Base-by-base conservation (phyloP, 2,888 invertebrate species). In the Leptopterna dolabrata region DNA sequence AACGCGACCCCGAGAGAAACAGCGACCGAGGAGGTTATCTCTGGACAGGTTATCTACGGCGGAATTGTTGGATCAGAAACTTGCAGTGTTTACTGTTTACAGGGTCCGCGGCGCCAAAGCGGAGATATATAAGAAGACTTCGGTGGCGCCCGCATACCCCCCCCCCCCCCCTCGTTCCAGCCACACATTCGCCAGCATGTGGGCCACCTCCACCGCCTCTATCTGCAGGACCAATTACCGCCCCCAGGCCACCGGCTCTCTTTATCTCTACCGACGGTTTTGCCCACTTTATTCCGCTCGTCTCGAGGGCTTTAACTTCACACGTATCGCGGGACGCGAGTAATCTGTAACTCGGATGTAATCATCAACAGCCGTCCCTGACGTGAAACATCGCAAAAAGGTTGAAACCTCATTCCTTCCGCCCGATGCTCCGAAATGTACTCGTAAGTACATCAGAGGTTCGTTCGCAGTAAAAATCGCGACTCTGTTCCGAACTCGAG, bases 181-280 rank as follows among this genome's bases (percentile, higher is more conserved):
- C 63, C 63, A 63, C 63, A 63, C 63, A 63, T 63, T 63, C 63
- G 63, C 63, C 63, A 63, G 63, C 63, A 63, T 63, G 63, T 63
- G 63, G 63, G 63, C 63, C 63, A 63, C 63, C 63, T 4, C 63
- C 63, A 2, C 63, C 19, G 19, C 63, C 9, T 63, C 63, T 63
- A 63, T 63, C 63, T 63, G 24, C 24, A 63, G 19, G 63, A 27
- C 63, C 63, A 63, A 63, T 63, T 63, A 63, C 63, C 63, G 24
- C 63, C 63, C 63, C 63, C 63, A 19, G 63, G 63, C 2, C 19
- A 19, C 63, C 63, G 0, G 63, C 63, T 63, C 63, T 63, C 63
- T 63, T 63, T 63, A 63, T 63, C 63, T 63, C 63, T 27, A 47
- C 63, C 63, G 63, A 63, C 63, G 63, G 63, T 63, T 63, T 63